These are phyloP conservation scores for Oryzias sinensis DNA, from an alignment of 2,797 vertebrate species.

Conservation along the genomic window DNA sequence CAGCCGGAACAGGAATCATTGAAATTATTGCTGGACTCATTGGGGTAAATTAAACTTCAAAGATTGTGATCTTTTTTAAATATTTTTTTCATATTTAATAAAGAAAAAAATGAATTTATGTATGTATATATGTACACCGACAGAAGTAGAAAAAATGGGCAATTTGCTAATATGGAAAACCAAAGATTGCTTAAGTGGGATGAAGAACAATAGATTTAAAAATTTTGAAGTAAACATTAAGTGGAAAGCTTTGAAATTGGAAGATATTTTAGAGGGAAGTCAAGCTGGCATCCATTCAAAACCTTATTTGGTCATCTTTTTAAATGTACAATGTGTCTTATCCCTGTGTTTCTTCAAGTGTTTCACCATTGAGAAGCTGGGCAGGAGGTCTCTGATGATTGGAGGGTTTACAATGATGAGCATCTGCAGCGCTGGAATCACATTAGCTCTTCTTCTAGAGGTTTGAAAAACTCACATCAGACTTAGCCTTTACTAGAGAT, in stretches of 20 bases:
- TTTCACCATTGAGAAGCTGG: conserved; percentile 88
- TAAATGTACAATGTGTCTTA: background rate
- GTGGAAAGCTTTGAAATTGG: too few species aligned
- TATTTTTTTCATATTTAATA: too few species aligned
- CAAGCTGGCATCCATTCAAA: too few species aligned
- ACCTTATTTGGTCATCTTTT: background rate
- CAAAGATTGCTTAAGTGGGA: too few species aligned
- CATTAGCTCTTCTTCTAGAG: conserved; percentile 83
- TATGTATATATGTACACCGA: too few species aligned
- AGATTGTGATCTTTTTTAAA: background rate
- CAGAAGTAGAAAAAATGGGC: too few species aligned
- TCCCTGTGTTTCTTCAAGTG: conserved; percentile 71
- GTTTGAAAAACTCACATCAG: conserved; percentile 49
- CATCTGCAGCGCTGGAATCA: conserved; percentile 85
- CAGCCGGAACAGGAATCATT: conserved; percentile 85
- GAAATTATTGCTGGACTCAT: conserved; percentile 87
- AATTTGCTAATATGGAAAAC: too few species aligned
- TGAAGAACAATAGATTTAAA: too few species aligned
- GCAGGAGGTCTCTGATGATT: conserved; percentile 86
- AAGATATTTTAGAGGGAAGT: too few species aligned
- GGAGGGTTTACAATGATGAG: conserved; percentile 86
- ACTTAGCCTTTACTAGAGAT: too few species aligned
- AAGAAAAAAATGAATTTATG: too few species aligned
- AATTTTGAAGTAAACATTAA: too few species aligned
- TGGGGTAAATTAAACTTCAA: conserved; percentile 74